A percentile compares a stretch with the other conserved stretches of the same genome.
These are phyloP conservation scores for Caenorhabditis doughertyi DNA, from an alignment of 2,888 invertebrate species.

Conservation along the genomic window DNA sequence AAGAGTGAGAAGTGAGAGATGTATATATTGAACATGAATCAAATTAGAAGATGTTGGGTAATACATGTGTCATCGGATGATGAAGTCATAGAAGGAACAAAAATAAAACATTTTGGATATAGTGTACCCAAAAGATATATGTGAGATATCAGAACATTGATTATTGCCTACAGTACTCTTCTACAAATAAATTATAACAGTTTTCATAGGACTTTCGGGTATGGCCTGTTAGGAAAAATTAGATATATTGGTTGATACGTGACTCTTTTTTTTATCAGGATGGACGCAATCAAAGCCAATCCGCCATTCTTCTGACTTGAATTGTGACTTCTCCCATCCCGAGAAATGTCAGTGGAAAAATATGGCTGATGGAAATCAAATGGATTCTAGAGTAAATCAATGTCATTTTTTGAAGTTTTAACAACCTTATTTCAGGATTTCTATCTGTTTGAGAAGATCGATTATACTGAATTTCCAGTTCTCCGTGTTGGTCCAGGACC, in stretches of 20 bases:
- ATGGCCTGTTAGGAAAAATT: too few species aligned
- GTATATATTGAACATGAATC: constrained; percentile 16
- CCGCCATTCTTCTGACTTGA: constrained; percentile 77
- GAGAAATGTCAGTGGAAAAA: constrained; percentile 80
- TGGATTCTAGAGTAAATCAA: constrained; percentile 59
- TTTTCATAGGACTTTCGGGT: too few species aligned
- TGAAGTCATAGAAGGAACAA: constrained; percentile 9
- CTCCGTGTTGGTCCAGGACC: constrained; percentile 81
- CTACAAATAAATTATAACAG: too few species aligned
- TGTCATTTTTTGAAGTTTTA: too few species aligned
- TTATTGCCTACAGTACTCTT: too few species aligned
- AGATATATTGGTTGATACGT: too few species aligned
- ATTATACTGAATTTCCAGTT: constrained; percentile 80
- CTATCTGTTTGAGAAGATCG: constrained; percentile 80
- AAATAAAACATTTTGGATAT: neutral
- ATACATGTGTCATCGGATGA: constrained; percentile 15
- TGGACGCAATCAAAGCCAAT: constrained; percentile 67
- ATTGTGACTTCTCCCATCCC: constrained; percentile 79
- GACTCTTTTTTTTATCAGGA: too few species aligned
- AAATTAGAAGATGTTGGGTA: constrained; percentile 31
- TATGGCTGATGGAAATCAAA: constrained; percentile 66
- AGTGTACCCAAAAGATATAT: neutral
- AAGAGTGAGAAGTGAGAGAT: neutral
- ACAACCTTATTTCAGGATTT: constrained; percentile 71
- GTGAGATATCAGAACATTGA: too few species aligned